phyloP scores from a whole-genome alignment of 2,113 vertebrate genomes.

The Heptranchias perlo region DNA sequence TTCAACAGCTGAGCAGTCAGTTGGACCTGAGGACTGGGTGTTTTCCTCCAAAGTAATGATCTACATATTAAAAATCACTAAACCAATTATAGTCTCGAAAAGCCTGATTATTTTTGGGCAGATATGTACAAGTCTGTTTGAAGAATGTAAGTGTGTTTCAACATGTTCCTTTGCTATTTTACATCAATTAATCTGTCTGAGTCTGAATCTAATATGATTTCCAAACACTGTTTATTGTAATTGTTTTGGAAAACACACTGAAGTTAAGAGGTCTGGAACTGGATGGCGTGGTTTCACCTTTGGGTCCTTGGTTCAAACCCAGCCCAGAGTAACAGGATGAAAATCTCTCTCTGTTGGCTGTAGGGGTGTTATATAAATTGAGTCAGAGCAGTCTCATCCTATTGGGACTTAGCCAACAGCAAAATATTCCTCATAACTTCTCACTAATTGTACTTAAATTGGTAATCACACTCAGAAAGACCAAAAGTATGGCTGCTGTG shows the following conservation, averaged over 20 bases:
- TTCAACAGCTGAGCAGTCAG: too few relatives aligned
- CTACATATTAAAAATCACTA: background rate
- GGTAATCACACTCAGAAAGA: too few relatives aligned
- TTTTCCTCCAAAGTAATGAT: background rate
- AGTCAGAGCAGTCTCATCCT: background rate
- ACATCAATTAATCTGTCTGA: background rate
- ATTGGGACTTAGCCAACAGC: background rate
- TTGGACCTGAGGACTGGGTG: background rate
- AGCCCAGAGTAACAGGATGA: background rate
- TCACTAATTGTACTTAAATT: background rate
- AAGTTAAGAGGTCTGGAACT: background rate
- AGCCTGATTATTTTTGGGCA: background rate
- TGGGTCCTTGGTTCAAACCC: background rate
- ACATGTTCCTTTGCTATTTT: background rate
- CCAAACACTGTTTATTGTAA: background rate
- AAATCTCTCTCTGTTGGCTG: background rate
- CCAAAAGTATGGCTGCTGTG: background rate
- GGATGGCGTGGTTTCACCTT: background rate
- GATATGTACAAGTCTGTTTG: background rate
- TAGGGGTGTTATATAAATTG: background rate
- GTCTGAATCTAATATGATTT: background rate
- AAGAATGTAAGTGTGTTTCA: background rate
- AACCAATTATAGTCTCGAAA: background rate
- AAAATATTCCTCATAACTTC: background rate
- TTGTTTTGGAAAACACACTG: background rate